phyloP scores from a whole-genome alignment of 2,113 vertebrate species.

The Anhinga rufa region DNA sequence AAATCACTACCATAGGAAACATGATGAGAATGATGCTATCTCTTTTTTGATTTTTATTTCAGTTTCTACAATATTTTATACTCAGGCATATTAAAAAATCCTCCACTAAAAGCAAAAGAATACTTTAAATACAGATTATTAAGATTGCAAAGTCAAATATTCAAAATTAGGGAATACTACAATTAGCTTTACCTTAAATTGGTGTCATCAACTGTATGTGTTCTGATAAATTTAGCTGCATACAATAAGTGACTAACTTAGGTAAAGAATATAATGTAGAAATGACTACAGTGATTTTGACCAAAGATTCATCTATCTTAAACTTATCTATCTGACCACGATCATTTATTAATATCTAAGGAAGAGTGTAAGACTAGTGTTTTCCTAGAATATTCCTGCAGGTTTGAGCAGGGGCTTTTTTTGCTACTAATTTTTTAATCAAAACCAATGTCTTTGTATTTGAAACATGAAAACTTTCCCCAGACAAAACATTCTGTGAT shows the following conservation, averaged over 20 bases:
- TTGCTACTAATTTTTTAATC: neutral
- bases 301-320: neutral
- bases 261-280: neutral
- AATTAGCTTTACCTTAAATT: neutral
- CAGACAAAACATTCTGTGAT: neutral
- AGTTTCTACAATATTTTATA: neutral
- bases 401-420: neutral
- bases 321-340: neutral
- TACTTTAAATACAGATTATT: neutral
- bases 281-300: neutral
- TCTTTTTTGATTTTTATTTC: neutral
- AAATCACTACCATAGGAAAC: neutral
- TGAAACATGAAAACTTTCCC: neutral
- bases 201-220: fast-evolving
- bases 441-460: neutral
- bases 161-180: neutral
- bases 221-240: neutral
- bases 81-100: neutral
- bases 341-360: neutral
- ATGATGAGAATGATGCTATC: neutral
- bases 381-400: neutral
- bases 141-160: neutral
- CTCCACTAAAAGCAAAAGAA: neutral
- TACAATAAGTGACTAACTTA: neutral
- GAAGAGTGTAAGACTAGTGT: neutral